phyloP scores from a whole-genome alignment of 1,140 invertebrate genomes.

The Heliconius eleuchia region DNA sequence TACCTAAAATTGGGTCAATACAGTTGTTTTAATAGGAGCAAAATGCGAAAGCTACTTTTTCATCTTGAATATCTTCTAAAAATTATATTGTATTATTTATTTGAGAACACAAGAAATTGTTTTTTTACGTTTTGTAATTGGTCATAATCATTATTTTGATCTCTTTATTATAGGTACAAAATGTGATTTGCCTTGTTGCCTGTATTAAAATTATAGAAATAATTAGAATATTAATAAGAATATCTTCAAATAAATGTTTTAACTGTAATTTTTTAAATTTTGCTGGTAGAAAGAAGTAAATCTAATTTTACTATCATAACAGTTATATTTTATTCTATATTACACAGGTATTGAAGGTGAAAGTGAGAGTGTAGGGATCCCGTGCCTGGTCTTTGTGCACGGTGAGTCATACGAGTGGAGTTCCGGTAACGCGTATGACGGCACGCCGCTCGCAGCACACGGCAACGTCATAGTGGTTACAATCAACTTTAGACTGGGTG shows the following conservation, averaged over 20 bases:
- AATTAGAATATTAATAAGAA: no score
- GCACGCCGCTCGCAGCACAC: conserved; percentile 93
- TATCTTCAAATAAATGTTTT: no score
- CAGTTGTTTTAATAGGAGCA: background rate
- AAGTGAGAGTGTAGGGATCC: conserved; percentile 54
- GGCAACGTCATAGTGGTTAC: conserved; percentile 97
- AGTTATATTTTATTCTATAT: background rate
- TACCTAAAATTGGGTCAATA: conserved; percentile 6
- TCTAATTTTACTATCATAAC: background rate
- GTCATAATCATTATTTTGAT: background rate
- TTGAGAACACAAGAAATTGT: background rate
- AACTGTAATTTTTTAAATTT: no score
- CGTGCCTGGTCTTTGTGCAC: conserved; percentile 93
- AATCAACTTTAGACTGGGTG: conserved; percentile 98
- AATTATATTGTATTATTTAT: conserved; percentile 10
- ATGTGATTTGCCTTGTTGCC: no score
- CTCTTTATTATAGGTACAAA: no score
- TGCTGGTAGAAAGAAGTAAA: background rate
- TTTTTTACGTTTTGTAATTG: background rate
- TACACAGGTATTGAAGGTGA: conserved; percentile 51
- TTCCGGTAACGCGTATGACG: conserved; percentile 96
- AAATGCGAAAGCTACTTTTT: conserved; percentile 5
- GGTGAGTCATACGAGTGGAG: conserved; percentile 97
- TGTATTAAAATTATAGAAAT: no score
- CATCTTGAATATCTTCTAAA: background rate